phyloP scores from a whole-genome alignment of 2,888 invertebrate species.

The Phlogophora meticulosa region DNA sequence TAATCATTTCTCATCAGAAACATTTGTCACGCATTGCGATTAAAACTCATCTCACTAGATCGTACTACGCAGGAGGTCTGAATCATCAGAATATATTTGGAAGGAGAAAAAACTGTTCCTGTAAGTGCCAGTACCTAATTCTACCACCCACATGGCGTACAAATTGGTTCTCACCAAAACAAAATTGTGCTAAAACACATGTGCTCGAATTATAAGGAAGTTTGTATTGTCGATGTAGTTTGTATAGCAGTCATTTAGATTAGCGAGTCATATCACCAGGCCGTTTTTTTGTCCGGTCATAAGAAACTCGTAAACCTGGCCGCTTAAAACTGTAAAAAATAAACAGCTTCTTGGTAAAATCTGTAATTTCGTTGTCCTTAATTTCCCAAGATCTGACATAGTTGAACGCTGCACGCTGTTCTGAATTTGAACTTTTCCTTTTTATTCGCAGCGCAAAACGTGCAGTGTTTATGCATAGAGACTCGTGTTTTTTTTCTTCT shows the following conservation, averaged over 20 bases:
- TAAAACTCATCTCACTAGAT: conserved; percentile 65
- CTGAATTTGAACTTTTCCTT: conserved; percentile 40
- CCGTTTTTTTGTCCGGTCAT: conserved; percentile 1
- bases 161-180: conserved; percentile 77
- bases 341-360: conserved; percentile 55
- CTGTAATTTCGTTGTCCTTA: conserved; percentile 49
- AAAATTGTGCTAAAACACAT: conserved; percentile 71
- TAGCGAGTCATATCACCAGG: conserved; percentile 20
- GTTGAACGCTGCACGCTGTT: conserved; percentile 33
- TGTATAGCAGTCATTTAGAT: conserved; percentile 20
- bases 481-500: conserved; percentile 19
- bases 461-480: conserved; percentile 25
- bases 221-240: conserved; percentile 19
- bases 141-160: conserved; percentile 83
- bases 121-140: conserved; percentile 66
- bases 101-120: conserved; percentile 73
- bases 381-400: conserved; percentile 46
- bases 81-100: conserved; percentile 80
- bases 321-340: conserved; percentile 37
- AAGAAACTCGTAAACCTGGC: conserved; percentile 35
- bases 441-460: conserved; percentile 20
- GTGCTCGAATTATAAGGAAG: conserved; percentile 72
- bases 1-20: conserved; percentile 56
- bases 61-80: conserved; percentile 85
- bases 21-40: conserved; percentile 53